These are phyloP conservation scores for Bungarus multicinctus DNA, from an alignment of 2,113 vertebrate species.

Conservation along the genomic window DNA sequence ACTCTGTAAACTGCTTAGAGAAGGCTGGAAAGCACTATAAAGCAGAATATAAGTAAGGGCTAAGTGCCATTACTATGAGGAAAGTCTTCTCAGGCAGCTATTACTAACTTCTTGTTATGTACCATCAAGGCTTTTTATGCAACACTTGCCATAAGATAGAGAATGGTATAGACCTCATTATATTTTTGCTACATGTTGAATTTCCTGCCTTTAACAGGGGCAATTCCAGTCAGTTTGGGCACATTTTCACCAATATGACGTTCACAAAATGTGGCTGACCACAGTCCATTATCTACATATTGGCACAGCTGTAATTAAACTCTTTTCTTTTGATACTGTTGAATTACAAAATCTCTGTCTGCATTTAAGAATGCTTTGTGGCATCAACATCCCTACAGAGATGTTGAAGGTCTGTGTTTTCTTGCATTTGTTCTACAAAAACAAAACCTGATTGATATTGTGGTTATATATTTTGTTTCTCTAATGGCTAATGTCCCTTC, in stretches of 20 bases:
- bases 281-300: not conserved
- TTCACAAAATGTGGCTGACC: not conserved
- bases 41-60: too few species aligned
- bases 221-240: not conserved
- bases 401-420: not conserved
- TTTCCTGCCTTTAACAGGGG: not conserved
- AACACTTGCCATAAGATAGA: not conserved
- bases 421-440: not conserved
- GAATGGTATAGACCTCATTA: not conserved
- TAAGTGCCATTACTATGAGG: not conserved
- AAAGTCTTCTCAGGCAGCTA: not conserved
- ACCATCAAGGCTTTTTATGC: not conserved
- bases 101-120: not conserved
- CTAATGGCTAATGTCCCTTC: not conserved
- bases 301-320: not conserved
- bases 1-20: too few species aligned
- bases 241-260: not conserved
- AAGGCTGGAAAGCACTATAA: too few species aligned
- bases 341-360: not conserved
- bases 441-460: not conserved
- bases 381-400: not conserved
- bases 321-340: not conserved
- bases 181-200: not conserved
- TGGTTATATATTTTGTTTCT: not conserved
- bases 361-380: not conserved